A percentile compares a stretch with the other conserved stretches of the same genome.
Conservation (phyloP, 2,888 invertebrate species). For the Chrysolina americana region DNA sequence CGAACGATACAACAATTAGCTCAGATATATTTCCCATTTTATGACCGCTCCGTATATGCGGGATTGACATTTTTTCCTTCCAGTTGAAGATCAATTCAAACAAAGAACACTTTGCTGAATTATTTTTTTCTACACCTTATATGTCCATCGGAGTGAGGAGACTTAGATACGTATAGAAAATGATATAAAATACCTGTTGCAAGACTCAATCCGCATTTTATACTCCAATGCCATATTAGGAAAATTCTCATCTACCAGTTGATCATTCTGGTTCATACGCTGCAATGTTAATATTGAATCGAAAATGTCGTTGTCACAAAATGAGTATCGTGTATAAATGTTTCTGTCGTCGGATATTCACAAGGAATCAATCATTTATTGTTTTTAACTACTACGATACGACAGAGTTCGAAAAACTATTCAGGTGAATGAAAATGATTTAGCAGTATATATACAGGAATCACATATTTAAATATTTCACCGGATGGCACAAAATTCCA, state of each 20-base stretch:
- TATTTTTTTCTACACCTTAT: conserved; percentile 15
- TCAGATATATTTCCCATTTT: neutral
- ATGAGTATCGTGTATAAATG: conserved; percentile 1
- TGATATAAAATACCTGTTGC: conserved; percentile 29
- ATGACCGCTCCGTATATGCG: conserved; percentile 3
- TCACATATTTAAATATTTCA: neutral
- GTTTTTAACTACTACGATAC: neutral
- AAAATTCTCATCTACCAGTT: conserved; percentile 25
- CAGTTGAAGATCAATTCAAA: neutral
- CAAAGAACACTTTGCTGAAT: conserved; percentile 18
- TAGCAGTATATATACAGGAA: neutral
- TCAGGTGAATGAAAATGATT: neutral
- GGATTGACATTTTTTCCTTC: conserved; percentile 12
- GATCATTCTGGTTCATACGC: conserved; percentile 20
- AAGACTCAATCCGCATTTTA: conserved; percentile 28
- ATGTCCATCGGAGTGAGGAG: conserved; percentile 13
- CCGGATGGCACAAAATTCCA: neutral
- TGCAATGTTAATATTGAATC: conserved; percentile 17
- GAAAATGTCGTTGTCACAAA: conserved; percentile 20
- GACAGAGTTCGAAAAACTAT: neutral
- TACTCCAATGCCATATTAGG: conserved; percentile 22
- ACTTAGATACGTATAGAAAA: conserved; percentile 24
- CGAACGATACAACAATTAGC: neutral
- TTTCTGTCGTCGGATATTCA: neutral
- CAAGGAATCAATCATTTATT: conserved; percentile 10